Conservation (phyloP, 2,888 invertebrate genomes). For the Andrena bicolor region DNA sequence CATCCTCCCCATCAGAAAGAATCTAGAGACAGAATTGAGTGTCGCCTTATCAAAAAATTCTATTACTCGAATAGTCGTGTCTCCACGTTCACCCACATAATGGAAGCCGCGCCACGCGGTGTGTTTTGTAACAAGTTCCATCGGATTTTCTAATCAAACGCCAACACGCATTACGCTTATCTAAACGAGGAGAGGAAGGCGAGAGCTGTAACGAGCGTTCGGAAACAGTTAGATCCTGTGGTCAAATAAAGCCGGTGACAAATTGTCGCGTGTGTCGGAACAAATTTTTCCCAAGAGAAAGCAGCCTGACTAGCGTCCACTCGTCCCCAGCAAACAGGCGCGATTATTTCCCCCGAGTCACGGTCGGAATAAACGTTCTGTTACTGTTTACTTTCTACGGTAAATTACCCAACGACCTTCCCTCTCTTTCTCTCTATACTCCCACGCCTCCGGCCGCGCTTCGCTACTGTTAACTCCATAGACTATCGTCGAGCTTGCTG, state of each 20-base stretch:
- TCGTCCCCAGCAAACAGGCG: constrained; percentile 16
- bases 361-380: constrained; percentile 30
- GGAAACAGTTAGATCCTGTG: constrained; percentile 15
- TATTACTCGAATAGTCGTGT: too few species aligned
- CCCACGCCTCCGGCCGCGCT: too few species aligned
- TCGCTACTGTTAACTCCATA: constrained; percentile 11
- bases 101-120: not conserved
- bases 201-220: constrained; percentile 19
- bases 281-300: constrained; percentile 35
- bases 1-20: too few species aligned
- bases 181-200: constrained; percentile 1
- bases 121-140: not conserved
- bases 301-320: not conserved
- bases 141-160: not conserved
- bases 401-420: constrained; percentile 7
- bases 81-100: too few species aligned
- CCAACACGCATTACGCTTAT: constrained; percentile 1
- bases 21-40: too few species aligned
- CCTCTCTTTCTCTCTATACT: not conserved
- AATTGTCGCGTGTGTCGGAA: constrained; percentile 17
- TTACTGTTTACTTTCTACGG: constrained; percentile 32
- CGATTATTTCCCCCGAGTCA: constrained; percentile 26
- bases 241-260: constrained; percentile 35
- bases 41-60: too few species aligned
- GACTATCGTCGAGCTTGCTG: not conserved